Evolutionary conservation across 2,113 vertebrate genomes (phyloP), one percentile per base, ranked within the genome.

Genomic region (Triplophysa siluroides): DNA sequence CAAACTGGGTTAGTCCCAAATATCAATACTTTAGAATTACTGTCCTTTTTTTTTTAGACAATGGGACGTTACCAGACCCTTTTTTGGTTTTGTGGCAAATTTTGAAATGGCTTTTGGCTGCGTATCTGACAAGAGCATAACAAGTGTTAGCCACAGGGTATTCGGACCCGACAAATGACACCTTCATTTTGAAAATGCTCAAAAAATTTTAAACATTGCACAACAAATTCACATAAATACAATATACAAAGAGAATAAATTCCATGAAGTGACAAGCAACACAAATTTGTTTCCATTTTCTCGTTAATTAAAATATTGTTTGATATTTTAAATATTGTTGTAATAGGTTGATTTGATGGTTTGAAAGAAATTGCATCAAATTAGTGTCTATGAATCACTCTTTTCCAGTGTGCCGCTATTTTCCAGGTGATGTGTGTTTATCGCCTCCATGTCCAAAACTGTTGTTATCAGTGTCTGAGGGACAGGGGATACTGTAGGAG

Each of bases 391-490:
- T 21, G 1, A 21, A 58, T 58, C 9, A n/a, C 19, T 56, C 5
- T n/a, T 56, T 21, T 56, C 54, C 19, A 56, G 7, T 21, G 19
- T 21, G 54, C 19, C 8, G 2, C 2, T 8, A 9, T 18, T 16
- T n/a, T 16, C 16, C 52, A 60, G 80, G 24, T 76, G 41, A 60
- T 47, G 33, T 3, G 2, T 16, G 13, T 62, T 81, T 83, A 52
- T 78, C 70, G 50, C 54, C 43, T 29, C 52, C 45, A 8, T 69
- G 58, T n/a, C 69, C 74, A 71, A 64, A 80, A 68, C 50, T 2
- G 66, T 50, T 73, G 61, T 58, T 79, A 78, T 85, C 80, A 60
- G 62, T 52, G 18, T 10, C 76, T 50, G 67, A 45, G 47, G 73
- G 83, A 26, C 21, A 33, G 26, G 10, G 45, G 29, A 61, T 13